These are phyloP conservation scores for Frieseomelitta varia DNA, from an alignment of 1,140 invertebrate species.

Conservation along the genomic window DNA sequence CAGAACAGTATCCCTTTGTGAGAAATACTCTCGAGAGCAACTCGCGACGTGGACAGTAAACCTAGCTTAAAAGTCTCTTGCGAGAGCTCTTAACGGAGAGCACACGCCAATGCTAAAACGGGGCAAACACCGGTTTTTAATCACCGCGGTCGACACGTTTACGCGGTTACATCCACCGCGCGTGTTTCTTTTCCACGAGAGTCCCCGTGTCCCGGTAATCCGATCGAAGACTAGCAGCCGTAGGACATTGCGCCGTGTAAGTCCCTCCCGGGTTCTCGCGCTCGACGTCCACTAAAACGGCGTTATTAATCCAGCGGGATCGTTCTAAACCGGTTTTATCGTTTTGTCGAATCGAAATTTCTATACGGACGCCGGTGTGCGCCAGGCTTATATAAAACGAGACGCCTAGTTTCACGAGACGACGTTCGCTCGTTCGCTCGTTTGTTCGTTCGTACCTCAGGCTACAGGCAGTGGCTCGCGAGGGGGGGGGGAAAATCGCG, in stretches of 20 bases:
- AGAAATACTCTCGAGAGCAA: no score
- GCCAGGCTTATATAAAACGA: background rate
- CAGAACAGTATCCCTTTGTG: no score
- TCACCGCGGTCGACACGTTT: conserved; percentile 16
- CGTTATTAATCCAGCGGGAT: conserved; percentile 66
- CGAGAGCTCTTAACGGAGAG: background rate
- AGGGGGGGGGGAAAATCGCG: background rate
- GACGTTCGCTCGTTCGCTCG: background rate
- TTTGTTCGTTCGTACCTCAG: background rate
- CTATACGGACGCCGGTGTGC: conserved; percentile 17
- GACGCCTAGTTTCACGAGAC: conserved; percentile 34
- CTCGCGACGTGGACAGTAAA: no score
- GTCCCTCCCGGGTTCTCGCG: conserved; percentile 1
- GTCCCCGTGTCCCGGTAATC: conserved; percentile 17
- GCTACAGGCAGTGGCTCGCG: background rate
- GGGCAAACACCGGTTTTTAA: conserved; percentile 28
- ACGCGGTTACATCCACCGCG: background rate
- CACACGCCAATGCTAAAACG: background rate
- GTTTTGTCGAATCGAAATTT: conserved; percentile 67
- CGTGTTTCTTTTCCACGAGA: conserved; percentile 12
- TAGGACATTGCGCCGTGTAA: conserved; percentile 29
- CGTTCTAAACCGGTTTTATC: conserved; percentile 68
- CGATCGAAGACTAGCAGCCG: conserved; percentile 30
- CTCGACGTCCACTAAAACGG: conserved; percentile 49
- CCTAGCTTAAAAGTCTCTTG: no score